Percentiles rank a stretch among this genome's conserved stretches.
phyloP scores from a whole-genome alignment of 2,888 invertebrate species.

The Spatulosminthurus flaviceps region DNA sequence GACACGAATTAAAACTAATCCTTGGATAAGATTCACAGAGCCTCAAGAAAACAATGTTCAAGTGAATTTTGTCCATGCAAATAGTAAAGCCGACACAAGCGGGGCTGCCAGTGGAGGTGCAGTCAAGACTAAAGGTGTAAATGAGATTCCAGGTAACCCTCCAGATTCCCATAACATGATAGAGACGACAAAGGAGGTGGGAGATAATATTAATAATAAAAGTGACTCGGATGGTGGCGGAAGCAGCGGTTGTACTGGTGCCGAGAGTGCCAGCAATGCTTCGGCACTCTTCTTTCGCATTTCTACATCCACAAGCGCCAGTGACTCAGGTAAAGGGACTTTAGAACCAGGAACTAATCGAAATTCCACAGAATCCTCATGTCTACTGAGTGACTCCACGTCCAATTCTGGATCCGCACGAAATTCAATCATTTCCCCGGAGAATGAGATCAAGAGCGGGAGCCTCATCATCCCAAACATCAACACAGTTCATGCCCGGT shows the following conservation, averaged over 20 bases:
- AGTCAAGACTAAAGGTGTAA: neutral
- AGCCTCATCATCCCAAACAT: slow-evolving; percentile 30
- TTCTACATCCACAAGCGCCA: slow-evolving; percentile 58
- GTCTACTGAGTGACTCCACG: slow-evolving; percentile 53
- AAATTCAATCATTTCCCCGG: slow-evolving; percentile 63
- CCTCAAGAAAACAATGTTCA: slow-evolving; percentile 35
- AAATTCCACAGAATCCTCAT: slow-evolving; percentile 62
- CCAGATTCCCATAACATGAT: neutral
- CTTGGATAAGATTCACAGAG: slow-evolving; percentile 57
- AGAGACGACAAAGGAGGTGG: neutral
- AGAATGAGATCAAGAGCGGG: slow-evolving; percentile 41
- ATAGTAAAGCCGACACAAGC: neutral
- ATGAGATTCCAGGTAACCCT: slow-evolving; percentile 5
- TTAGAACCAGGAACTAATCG: slow-evolving; percentile 63
- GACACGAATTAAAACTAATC: slow-evolving; percentile 63
- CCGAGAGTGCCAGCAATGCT: neutral
- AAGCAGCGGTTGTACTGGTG: neutral
- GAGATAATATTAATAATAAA: slow-evolving; percentile 28
- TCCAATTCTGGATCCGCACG: slow-evolving; percentile 53
- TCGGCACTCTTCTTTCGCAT: slow-evolving; percentile 52
- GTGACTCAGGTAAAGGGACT: slow-evolving; percentile 63
- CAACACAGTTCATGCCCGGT: slow-evolving; percentile 15
- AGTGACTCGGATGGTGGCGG: neutral
- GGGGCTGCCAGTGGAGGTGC: neutral
- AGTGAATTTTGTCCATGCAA: slow-evolving; percentile 2